phyloP scores from a whole-genome alignment of 2,888 invertebrate species.

The Geophilus truncorum region DNA sequence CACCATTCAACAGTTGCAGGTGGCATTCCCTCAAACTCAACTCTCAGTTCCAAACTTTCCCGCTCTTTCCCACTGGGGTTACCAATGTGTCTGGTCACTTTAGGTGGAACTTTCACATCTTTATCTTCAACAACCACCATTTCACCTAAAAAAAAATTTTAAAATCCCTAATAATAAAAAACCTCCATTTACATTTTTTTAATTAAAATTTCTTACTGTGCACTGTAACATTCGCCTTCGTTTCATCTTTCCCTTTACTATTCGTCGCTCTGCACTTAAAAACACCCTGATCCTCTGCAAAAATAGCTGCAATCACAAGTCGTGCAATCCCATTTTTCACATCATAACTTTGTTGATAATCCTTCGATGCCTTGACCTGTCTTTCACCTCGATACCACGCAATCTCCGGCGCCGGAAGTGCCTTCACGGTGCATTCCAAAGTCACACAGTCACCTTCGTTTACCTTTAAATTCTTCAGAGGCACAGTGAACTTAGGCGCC shows the following conservation, averaged over 20 bases:
- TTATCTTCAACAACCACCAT: constrained; percentile 24
- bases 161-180: not conserved
- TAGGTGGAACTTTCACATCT: constrained; percentile 31
- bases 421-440: constrained; percentile 53
- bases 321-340: constrained; percentile 68
- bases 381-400: constrained; percentile 71
- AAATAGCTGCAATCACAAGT: constrained; percentile 76
- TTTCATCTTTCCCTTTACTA: constrained; percentile 73
- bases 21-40: constrained; percentile 41
- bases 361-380: constrained; percentile 38
- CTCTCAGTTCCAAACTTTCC: constrained; percentile 39
- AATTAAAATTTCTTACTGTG: constrained; percentile 65
- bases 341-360: constrained; percentile 50
- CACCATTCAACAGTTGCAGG: constrained; percentile 31
- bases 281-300: constrained; percentile 82
- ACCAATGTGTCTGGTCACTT: constrained; percentile 6
- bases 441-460: constrained; percentile 10
- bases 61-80: constrained; percentile 38
- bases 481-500: constrained; percentile 39
- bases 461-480: constrained; percentile 36
- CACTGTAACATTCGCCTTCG: constrained; percentile 68
- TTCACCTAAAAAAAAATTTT: not conserved
- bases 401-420: constrained; percentile 57
- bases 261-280: constrained; percentile 79
- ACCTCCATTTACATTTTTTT: not conserved